These are phyloP conservation scores for Apoderus coryli DNA, from an alignment of 2,888 invertebrate genomes.

Conservation along the genomic window DNA sequence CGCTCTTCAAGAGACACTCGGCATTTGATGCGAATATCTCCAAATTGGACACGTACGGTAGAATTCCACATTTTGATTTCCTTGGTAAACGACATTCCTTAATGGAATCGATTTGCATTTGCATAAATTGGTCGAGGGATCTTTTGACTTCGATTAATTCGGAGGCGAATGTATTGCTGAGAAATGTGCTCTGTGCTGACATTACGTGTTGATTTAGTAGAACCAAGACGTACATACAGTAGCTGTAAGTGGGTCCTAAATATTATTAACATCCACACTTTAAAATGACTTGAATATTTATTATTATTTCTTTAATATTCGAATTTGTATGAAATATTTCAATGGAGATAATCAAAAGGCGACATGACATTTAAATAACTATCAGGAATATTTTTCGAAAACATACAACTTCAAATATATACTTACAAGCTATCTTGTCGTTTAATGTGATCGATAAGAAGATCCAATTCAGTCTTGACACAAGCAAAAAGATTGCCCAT, in stretches of 20 bases:
- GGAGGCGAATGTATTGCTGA: slow-evolving; percentile 77
- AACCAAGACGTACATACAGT: slow-evolving; percentile 87
- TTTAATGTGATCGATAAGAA: slow-evolving; percentile 76
- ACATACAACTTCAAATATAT: no score
- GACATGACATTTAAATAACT: no score
- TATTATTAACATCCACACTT: no score
- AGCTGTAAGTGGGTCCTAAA: slow-evolving; percentile 54
- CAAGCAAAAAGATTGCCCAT: slow-evolving; percentile 83
- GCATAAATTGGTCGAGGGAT: slow-evolving; percentile 85
- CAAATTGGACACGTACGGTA: slow-evolving; percentile 80
- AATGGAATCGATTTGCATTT: slow-evolving; percentile 65
- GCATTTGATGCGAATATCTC: slow-evolving; percentile 78
- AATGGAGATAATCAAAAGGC: no score
- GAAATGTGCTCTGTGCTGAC: slow-evolving; percentile 76
- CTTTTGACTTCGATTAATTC: slow-evolving; percentile 77
- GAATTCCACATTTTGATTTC: slow-evolving; percentile 73
- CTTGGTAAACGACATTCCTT: slow-evolving; percentile 60
- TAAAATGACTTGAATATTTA: slow-evolving; percentile 6
- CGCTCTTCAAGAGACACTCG: slow-evolving; percentile 79
- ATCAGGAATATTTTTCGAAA: no score
- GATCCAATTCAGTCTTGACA: slow-evolving; percentile 73
- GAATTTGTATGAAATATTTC: no score
- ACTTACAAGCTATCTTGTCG: slow-evolving; percentile 81
- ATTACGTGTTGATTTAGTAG: slow-evolving; percentile 85
- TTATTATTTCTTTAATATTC: neutral